These are phyloP conservation scores for Venustaconcha ellipsiformis DNA, from an alignment of 1,140 invertebrate species.

Conservation along the genomic window DNA sequence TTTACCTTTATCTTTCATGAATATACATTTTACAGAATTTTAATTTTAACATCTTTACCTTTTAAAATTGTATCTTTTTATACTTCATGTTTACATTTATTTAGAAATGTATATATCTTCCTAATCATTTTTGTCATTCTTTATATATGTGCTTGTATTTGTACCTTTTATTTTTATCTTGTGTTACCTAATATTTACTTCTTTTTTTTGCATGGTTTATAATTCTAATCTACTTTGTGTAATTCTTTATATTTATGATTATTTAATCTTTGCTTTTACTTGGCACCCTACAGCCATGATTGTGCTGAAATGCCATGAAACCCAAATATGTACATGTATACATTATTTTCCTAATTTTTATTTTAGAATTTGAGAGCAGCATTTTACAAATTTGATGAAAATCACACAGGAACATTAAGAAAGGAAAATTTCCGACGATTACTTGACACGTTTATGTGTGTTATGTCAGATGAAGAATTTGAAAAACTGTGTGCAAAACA, in stretches of 20 bases:
- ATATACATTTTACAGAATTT: too few species aligned
- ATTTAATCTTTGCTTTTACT: too few species aligned
- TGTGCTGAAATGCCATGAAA: too few species aligned
- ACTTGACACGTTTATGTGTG: constrained; percentile 63
- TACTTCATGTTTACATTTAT: background rate
- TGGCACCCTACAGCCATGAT: too few species aligned
- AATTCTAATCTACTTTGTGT: background rate
- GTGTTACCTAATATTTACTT: background rate
- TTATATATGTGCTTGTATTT: background rate
- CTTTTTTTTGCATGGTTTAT: background rate
- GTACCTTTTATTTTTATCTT: too few species aligned
- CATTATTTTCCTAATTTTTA: constrained; percentile 4
- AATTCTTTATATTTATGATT: background rate
- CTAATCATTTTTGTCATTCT: background rate
- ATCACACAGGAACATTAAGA: constrained; percentile 57
- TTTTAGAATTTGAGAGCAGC: constrained; percentile 60
- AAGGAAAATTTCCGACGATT: constrained; percentile 61
- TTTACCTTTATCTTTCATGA: too few species aligned
- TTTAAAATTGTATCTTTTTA: background rate
- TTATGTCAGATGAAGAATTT: constrained; percentile 60
- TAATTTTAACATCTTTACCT: too few species aligned
- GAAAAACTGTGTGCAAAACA: constrained; percentile 58
- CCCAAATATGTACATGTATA: background rate
- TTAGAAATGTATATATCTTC: background rate
- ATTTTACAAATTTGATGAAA: constrained; percentile 67